Percentiles rank a stretch among this genome's conserved stretches.
Conservation (phyloP, 2,113 vertebrate species). For the Felis chaus region DNA sequence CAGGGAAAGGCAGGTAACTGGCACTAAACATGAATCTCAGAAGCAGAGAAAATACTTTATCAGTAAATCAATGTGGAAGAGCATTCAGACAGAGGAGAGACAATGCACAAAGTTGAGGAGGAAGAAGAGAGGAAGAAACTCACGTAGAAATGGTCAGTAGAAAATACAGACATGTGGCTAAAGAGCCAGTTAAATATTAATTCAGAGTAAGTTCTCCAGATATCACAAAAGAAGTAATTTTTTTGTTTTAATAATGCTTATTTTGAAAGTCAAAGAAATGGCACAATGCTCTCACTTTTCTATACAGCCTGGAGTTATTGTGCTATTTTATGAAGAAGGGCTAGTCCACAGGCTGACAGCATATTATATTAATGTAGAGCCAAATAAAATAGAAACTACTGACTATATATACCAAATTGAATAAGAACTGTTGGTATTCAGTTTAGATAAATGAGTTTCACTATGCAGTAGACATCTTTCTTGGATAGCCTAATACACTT, state of each 20-base stretch:
- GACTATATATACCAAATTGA: not conserved
- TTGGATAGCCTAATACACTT: not conserved
- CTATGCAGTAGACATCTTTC: not conserved
- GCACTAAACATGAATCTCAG: not conserved
- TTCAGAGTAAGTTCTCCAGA: not conserved
- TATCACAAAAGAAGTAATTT: not conserved
- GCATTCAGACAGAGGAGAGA: not conserved
- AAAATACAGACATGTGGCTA: not conserved
- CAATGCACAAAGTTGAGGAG: not conserved
- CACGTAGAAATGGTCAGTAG: not conserved
- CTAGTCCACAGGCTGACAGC: not conserved
- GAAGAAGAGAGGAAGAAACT: not conserved
- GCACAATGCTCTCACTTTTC: not conserved
- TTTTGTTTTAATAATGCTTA: not conserved
- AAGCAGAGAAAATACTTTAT: not conserved
- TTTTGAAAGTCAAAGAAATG: not conserved
- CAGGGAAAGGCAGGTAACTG: not conserved
- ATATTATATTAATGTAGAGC: not conserved
- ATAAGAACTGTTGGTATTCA: not conserved
- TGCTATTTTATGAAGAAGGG: not conserved
- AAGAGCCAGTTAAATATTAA: not conserved
- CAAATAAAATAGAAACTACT: not conserved
- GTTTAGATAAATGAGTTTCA: constrained; percentile 15
- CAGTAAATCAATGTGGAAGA: not conserved
- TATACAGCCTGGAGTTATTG: not conserved